phyloP scores from a whole-genome alignment of 2,113 vertebrate species.

The Meles meles region DNA sequence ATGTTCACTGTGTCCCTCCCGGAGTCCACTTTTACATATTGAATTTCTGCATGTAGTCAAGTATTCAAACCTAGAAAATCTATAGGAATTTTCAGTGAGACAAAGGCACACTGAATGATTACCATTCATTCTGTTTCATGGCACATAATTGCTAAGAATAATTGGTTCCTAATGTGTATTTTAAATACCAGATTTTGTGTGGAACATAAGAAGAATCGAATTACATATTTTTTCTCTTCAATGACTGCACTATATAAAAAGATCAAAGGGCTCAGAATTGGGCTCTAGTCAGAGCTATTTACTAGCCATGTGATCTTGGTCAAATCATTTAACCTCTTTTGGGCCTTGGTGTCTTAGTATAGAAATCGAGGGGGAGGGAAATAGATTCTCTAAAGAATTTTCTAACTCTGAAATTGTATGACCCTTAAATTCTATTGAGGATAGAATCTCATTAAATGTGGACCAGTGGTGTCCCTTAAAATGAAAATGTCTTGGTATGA shows the following conservation, averaged over 20 bases:
- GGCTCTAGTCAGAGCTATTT: neutral
- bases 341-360: neutral
- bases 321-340: conserved; percentile 42
- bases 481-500: conserved; percentile 47
- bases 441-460: conserved; percentile 46
- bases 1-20: neutral
- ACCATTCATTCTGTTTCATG: conserved; percentile 20
- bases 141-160: conserved; percentile 3
- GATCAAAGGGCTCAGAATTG: neutral
- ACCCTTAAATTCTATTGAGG: conserved; percentile 36
- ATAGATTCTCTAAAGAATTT: neutral
- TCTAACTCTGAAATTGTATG: conserved; percentile 33
- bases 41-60: neutral
- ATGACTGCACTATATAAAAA: conserved; percentile 33
- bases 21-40: neutral
- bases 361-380: neutral
- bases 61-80: conserved; percentile 31
- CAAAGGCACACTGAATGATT: neutral
- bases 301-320: neutral
- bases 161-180: neutral
- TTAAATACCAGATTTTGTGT: conserved; percentile 33
- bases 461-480: conserved; percentile 17
- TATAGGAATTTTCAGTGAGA: conserved; percentile 32
- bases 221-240: conserved; percentile 23
- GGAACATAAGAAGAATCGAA: conserved; percentile 17